Base-by-base conservation (phyloP, 1,140 invertebrate genomes). In the Trichoplusia ni region DNA sequence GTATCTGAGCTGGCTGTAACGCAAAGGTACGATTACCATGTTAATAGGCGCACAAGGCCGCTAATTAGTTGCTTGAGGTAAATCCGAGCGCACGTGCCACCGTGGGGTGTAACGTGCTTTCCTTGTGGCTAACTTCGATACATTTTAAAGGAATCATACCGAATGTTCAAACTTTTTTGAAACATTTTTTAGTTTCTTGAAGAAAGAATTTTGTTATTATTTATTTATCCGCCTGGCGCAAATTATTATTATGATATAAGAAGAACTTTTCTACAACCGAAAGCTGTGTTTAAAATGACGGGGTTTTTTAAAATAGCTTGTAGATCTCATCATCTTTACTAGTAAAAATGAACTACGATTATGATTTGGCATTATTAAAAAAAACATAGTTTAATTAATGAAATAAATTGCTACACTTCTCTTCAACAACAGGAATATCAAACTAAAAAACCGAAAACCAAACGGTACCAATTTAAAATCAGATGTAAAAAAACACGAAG, bases 1-100 rank as follows among this genome's bases (percentile, higher is more conserved):
- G n/a, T n/a, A n/a, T n/a, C n/a, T n/a, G n/a, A n/a, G n/a, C n/a
- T n/a, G n/a, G n/a, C n/a, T n/a, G n/a, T n/a, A n/a, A 68, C 60
- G 58, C 46, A 66, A 60, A 64, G 64, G 54, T 59, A 72, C 71
- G 64, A 79, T 79, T 79, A 75, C 72, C 73, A 83, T 77, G 73
- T 76, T 75, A 78, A 81, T 75, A 75, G 56, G 73, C 77, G 64
- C 71, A 76, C 67, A 79, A 77, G 70, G 60, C n/a, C 66, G 27
- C 69, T 78, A 80, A 81, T 83, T 81, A 81, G 71, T 64, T 37
- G 65, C 71, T 73, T 37, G 56, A 73, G 68, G 76, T 78, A 71
- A 80, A 78, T 65, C 68, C 69, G 33, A 35, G 11, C 44, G 25
- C 44, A 46, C 21, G 21, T n/a, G 29, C 31, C 47, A 11, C 4